Evolutionary conservation across 1,140 invertebrate species (phyloP).

Genomic region (Rhagoletis pomonella): DNA sequence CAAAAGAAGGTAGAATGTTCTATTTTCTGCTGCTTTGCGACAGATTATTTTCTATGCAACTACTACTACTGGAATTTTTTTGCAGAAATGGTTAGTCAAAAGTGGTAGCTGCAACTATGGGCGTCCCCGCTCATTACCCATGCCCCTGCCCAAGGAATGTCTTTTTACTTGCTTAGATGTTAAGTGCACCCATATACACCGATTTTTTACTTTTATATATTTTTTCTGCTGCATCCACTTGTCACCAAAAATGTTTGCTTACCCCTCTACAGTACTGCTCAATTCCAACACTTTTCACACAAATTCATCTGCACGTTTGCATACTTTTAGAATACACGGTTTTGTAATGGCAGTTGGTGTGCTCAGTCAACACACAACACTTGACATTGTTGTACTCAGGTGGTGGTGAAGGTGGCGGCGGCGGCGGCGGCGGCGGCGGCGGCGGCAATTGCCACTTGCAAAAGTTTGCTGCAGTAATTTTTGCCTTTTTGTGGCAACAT

Average conservation of each 20-base stretch:
- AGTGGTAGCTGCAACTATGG: not conserved
- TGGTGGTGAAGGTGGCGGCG: no score
- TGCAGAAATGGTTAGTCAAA: slow-evolving; percentile 8
- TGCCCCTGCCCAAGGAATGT: no score
- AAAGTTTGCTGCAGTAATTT: slow-evolving; percentile 51
- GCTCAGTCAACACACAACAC: not conserved
- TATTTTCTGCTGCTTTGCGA: slow-evolving; percentile 16
- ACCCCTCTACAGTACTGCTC: not conserved
- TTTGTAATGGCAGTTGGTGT: slow-evolving; percentile 12
- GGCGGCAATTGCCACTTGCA: slow-evolving; percentile 45
- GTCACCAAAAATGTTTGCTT: slow-evolving; percentile 18
- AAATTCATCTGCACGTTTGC: not conserved
- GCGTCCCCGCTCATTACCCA: no score
- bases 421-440: not conserved
- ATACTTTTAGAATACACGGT: not conserved
- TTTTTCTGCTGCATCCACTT: slow-evolving; percentile 8
- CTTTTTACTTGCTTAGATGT: no score
- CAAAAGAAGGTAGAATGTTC: not conserved
- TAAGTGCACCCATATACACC: no score
- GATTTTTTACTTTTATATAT: not conserved
- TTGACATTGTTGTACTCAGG: not conserved
- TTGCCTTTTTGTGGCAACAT: slow-evolving; percentile 47
- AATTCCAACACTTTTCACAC: slow-evolving; percentile 24
- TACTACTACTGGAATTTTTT: not conserved
- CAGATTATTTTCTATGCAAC: slow-evolving; percentile 18